Conservation (phyloP, 2,113 vertebrate genomes). For the Sinocyclocheilus anophthalmus region DNA sequence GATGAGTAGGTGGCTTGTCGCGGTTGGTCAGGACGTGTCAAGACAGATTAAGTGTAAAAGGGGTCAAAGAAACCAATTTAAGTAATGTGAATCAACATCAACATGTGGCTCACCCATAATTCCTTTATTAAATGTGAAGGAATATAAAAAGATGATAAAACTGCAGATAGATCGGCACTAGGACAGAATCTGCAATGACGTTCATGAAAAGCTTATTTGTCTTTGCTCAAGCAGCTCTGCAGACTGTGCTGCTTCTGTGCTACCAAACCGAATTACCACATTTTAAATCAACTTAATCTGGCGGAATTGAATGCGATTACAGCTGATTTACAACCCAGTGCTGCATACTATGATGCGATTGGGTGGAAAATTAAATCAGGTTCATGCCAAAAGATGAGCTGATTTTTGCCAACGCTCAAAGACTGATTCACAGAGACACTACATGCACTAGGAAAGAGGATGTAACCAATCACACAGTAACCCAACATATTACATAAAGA, state of each 20-base stretch:
- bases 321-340: neutral
- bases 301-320: constrained; percentile 1
- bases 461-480: neutral
- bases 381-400: neutral
- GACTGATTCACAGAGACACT: neutral
- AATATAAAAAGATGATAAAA: neutral
- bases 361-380: constrained; percentile 36
- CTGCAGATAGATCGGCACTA: neutral
- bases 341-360: constrained; percentile 5
- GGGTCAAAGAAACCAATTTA: neutral
- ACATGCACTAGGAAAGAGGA: neutral
- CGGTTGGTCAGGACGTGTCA: neutral
- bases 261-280: constrained; percentile 29
- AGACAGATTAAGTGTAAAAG: neutral
- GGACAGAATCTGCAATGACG: neutral
- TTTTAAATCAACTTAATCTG: constrained; percentile 40
- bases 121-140: neutral
- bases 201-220: constrained; percentile 6
- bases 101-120: neutral
- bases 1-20: neutral
- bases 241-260: constrained; percentile 8
- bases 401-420: constrained; percentile 3
- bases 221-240: neutral
- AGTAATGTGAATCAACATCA: neutral
- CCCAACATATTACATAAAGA: neutral